Evolutionary conservation across 2,888 invertebrate species (phyloP), one percentile per base, ranked within the genome.

Genomic region (Pollenia griseotomentosa): DNA sequence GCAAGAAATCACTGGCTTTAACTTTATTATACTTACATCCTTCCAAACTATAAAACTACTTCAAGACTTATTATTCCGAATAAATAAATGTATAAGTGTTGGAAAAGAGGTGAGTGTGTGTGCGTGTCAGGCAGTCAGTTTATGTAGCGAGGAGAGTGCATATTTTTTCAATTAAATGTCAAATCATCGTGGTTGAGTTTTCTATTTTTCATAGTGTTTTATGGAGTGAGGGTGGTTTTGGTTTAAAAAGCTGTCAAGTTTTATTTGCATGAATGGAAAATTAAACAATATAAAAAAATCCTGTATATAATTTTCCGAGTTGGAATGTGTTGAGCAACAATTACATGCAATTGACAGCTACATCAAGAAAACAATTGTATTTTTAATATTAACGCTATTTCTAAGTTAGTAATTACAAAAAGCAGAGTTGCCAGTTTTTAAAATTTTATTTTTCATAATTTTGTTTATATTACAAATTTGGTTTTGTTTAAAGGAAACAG

Each of bases 131-230:
- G 7, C 3, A 44, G n/a, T 19, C 19, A 19, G 19, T 19, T 19
- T 19, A 19, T 19, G 19, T 12, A 14, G n/a, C 40, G 68, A 81
- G 65, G 66, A 81, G 81, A 81, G 81, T 84, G 73, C 74, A 84
- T 65, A 81, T 73, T 75, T 51, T 83, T 84, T 87, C 81, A 87
- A 87, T 84, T 84, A 87, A 84, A 87, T 74, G 84, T 87, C 84
- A 87, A 84, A 81, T 81, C 44, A 87, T 81, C 77, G 66, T 73
- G 84, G 81, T 66, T 70, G 74, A 59, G 74, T 70, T 12, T 23
- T 83, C 46, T 46, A 4, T 5, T 46, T 55, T 66, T 57, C 2
- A 51, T 63, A 55, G 16, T 42, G 11, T 73, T 8, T 68, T 44
- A 57, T 44, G 23, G 7, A 63, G 33, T 33, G 57, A 51, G 59